phyloP scores from a whole-genome alignment of 2,888 invertebrate genomes.

The Xylocampa areola region DNA sequence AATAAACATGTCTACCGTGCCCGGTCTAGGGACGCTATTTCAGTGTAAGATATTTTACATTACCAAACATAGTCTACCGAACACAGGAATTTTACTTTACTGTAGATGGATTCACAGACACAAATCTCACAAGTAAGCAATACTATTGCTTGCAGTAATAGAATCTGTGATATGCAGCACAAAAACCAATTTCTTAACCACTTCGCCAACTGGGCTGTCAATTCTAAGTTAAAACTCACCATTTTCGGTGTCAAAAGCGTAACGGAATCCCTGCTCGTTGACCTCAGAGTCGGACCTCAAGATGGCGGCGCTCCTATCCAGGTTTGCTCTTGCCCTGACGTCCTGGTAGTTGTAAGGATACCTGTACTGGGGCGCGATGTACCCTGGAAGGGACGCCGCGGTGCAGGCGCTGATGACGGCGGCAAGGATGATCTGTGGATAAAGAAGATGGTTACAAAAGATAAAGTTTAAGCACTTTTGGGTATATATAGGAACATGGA shows the following conservation, averaged over 20 bases:
- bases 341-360: conserved; percentile 68
- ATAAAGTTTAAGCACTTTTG: background rate
- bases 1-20: too few species aligned
- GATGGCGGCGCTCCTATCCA: conserved; percentile 79
- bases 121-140: too few species aligned
- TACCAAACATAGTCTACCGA: too few species aligned
- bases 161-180: too few species aligned
- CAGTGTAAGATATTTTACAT: too few species aligned
- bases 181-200: too few species aligned
- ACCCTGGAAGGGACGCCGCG: conserved; percentile 71
- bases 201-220: too few species aligned
- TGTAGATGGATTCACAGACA: too few species aligned
- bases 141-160: too few species aligned
- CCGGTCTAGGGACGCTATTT: too few species aligned
- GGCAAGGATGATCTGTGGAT: conserved; percentile 75
- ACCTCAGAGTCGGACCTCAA: conserved; percentile 78
- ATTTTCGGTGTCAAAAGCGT: conserved; percentile 91
- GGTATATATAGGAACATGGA: background rate
- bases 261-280: conserved; percentile 80
- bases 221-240: conserved; percentile 82
- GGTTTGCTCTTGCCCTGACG: conserved; percentile 69
- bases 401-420: conserved; percentile 75
- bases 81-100: too few species aligned
- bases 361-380: conserved; percentile 69
- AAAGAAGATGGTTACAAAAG: background rate